Evolutionary conservation across 2,888 invertebrate genomes (phyloP).

Genomic region (Sminthurinus aureus): DNA sequence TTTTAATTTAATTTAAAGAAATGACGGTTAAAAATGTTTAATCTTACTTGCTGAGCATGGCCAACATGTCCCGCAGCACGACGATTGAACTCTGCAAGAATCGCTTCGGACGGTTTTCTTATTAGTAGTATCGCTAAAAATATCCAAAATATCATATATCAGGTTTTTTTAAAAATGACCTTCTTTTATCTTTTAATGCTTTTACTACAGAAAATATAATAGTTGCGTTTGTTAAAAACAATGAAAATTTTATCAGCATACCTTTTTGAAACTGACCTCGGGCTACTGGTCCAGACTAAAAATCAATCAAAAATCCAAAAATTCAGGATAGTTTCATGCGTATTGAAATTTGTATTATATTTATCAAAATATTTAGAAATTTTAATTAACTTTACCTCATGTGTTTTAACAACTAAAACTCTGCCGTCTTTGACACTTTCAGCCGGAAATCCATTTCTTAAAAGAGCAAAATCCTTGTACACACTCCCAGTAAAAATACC

Average conservation of each 20-base stretch:
- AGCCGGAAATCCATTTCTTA: conserved; percentile 81
- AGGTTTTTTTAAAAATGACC: neutral
- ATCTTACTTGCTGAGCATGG: conserved; percentile 69
- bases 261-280: conserved; percentile 72
- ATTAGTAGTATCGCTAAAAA: conserved; percentile 69
- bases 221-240: too few species aligned
- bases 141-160: too few species aligned
- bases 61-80: conserved; percentile 82
- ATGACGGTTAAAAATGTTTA: too few species aligned
- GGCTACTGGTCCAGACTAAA: conserved; percentile 69
- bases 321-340: too few species aligned
- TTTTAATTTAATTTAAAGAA: too few species aligned
- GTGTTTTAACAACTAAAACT: conserved; percentile 80
- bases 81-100: conserved; percentile 81
- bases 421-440: conserved; percentile 79
- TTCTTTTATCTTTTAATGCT: neutral
- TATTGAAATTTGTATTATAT: too few species aligned
- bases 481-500: conserved; percentile 80
- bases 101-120: conserved; percentile 75
- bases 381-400: conserved; percentile 65
- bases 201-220: neutral
- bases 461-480: conserved; percentile 80
- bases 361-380: conserved; percentile 32
- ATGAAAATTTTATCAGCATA: conserved; percentile 71
- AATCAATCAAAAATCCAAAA: too few species aligned